Conservation (phyloP, 2,113 vertebrate genomes). For the pig (Sus scrofa) region DNA sequence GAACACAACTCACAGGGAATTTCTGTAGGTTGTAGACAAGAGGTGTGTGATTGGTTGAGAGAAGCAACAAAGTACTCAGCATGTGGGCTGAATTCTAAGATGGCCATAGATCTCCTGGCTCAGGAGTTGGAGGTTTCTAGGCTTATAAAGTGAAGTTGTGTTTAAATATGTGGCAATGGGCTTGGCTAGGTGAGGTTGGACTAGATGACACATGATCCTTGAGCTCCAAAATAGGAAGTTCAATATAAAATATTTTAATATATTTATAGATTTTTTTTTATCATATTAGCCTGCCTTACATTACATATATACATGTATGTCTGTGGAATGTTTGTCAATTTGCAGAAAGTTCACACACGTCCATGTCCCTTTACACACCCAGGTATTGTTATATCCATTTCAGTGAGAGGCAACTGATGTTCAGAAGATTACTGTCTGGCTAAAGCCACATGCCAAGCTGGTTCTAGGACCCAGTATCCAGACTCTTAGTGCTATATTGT, state of each 20-base stretch:
- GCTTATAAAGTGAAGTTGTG: not conserved
- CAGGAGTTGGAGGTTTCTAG: not conserved
- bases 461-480: not conserved
- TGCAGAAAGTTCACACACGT: not conserved
- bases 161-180: accelerated
- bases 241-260: not conserved
- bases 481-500: not conserved
- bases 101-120: not conserved
- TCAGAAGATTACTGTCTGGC: not conserved
- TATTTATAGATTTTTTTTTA: not conserved
- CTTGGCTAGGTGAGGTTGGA: not conserved
- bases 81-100: not conserved
- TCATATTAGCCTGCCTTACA: not conserved
- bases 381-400: not conserved
- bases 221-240: not conserved
- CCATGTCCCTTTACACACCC: not conserved
- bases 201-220: not conserved
- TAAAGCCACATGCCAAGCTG: accelerated
- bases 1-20: not conserved
- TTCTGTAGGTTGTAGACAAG: not conserved
- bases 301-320: not conserved
- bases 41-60: accelerated
- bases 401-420: not conserved
- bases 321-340: not conserved
- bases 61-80: not conserved